Base-by-base conservation (phyloP, 2,797 vertebrate genomes). In the Crypturellus tataupa region DNA sequence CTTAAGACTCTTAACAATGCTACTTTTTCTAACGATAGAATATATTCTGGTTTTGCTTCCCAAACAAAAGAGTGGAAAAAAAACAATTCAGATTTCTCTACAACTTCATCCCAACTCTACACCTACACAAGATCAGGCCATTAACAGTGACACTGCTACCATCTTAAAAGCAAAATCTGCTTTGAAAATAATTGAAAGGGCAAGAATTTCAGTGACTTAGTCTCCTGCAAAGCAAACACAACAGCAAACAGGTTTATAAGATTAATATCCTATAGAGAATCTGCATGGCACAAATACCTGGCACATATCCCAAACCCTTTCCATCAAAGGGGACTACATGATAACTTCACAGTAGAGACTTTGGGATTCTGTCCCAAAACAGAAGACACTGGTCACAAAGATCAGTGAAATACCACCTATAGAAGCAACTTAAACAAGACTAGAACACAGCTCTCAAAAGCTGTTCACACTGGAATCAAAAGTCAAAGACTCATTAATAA, bases 1-100 rank as follows among this genome's bases (percentile, higher is more conserved):
- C 94, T 94, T 65, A 69, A 85, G 78, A 91, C 68, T 92, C 75
- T 73, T 73, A 85, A 78, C 44, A 75, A 87, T 72, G 80, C 10
- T 80, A 86, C 33, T 65, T 70, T 68, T 70, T 94, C 65, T 39
- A 79, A 63, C 53, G 53, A 40, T 4, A 20, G 44, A 64, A 94
- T 70, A 23, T 37, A 79, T 51, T 90, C 47, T 71, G 87, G 80
- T 71, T 84, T 47, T 47, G 75, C 64, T 83, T 49, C 35, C 31
- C 75, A 65, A 42, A 62, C 23, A 80, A 68, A 86, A 59, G 11
- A 83, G 19, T 21, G 56, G 56, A 89, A 40, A 40, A 39, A 40
- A n/a, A 81, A 49, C 29, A 49, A 25, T 12, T 49, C 63, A 86
- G 37, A 29, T 42, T 46, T 53, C 40, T 86, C 80, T 51, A 49